A percentile compares a stretch with the other conserved stretches of the same genome.
Conservation (phyloP, 2,888 invertebrate genomes). For the Synanthedon formicaeformis region DNA sequence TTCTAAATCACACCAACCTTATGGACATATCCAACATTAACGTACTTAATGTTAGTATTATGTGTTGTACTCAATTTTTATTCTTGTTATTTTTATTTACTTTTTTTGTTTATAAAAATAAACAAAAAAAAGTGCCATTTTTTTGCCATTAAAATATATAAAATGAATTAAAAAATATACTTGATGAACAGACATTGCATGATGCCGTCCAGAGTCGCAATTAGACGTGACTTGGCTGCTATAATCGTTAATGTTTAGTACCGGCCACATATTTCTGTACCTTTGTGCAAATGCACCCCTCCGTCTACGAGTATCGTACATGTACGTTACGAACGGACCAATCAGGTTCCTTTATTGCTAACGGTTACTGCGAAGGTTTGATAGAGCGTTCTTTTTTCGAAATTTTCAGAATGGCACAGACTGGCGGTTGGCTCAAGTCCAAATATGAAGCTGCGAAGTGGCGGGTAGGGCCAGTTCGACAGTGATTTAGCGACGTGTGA, state of each 20-base stretch:
- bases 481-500: neutral
- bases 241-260: conserved; percentile 70
- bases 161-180: too few relatives aligned
- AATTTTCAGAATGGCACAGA: neutral
- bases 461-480: neutral
- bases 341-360: conserved; percentile 18
- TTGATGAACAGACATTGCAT: conserved; percentile 16
- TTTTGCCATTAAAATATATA: too few relatives aligned
- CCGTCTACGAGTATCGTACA: conserved; percentile 22
- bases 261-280: conserved; percentile 66
- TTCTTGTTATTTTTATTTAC: too few relatives aligned
- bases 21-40: too few relatives aligned
- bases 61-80: too few relatives aligned
- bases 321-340: conserved; percentile 12
- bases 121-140: too few relatives aligned
- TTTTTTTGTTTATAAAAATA: too few relatives aligned
- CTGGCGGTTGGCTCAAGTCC: neutral
- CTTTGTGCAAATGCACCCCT: conserved; percentile 61
- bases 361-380: conserved; percentile 12
- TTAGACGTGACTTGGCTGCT: conserved; percentile 66
- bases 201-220: conserved; percentile 42
- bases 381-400: conserved; percentile 4
- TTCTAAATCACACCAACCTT: too few relatives aligned
- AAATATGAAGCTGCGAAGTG: neutral
- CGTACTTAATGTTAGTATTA: too few relatives aligned